A percentile compares a stretch with the other conserved stretches of the same genome.
These are phyloP conservation scores for Oceanites oceanicus DNA, from an alignment of 2,113 vertebrate species.

Conservation along the genomic window DNA sequence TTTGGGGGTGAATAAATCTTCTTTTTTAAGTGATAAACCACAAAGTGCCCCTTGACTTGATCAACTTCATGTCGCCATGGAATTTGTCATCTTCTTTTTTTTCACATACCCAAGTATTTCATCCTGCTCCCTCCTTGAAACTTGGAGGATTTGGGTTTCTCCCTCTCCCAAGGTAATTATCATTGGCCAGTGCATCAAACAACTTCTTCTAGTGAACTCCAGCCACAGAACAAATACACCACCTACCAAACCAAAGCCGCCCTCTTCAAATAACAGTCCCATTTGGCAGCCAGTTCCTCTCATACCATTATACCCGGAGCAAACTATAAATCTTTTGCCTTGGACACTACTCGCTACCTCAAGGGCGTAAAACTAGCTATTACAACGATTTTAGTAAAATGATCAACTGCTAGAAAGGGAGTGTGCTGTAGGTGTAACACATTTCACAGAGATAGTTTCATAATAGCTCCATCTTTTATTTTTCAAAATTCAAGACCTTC, in stretches of 20 bases:
- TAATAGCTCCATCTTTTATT: background rate
- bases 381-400: background rate
- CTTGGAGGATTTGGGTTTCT: slow-evolving; percentile 53
- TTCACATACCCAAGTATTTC: slow-evolving; percentile 37
- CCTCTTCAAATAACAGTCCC: slow-evolving; percentile 65
- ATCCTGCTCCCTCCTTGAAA: slow-evolving; percentile 49
- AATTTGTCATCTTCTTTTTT: slow-evolving; percentile 7
- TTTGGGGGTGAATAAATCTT: slow-evolving; percentile 29
- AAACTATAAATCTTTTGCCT: slow-evolving; percentile 61
- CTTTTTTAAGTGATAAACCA: slow-evolving; percentile 58
- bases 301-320: slow-evolving; percentile 15
- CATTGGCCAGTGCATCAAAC: slow-evolving; percentile 60
- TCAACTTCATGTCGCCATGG: background rate
- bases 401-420: slow-evolving; percentile 22
- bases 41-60: slow-evolving; percentile 38
- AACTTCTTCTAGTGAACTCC: slow-evolving; percentile 42
- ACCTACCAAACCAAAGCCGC: slow-evolving; percentile 64
- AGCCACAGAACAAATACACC: slow-evolving; percentile 66
- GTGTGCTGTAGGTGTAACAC: background rate
- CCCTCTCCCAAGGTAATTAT: slow-evolving; percentile 51
- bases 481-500: background rate
- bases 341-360: slow-evolving; percentile 11
- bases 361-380: slow-evolving; percentile 1
- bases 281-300: slow-evolving; percentile 40
- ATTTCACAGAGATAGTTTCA: background rate